phyloP scores from a whole-genome alignment of 2,797 vertebrate genomes.

The Neopelma chrysocephalum region DNA sequence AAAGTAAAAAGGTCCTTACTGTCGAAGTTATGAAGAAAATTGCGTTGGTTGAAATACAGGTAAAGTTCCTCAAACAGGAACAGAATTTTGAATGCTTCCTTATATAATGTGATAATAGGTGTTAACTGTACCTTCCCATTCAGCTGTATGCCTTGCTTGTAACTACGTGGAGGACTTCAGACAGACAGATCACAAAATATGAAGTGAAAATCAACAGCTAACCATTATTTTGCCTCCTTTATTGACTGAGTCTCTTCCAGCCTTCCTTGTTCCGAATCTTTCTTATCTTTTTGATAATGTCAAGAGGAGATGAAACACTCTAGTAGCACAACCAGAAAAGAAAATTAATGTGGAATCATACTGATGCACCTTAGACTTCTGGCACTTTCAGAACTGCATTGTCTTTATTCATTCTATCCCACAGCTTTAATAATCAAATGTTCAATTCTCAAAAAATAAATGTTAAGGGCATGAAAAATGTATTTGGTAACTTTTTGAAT shows the following conservation, averaged over 20 bases:
- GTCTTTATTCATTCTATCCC: neutral
- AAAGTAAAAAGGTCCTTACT: neutral
- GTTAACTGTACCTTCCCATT: neutral
- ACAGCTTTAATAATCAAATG: neutral
- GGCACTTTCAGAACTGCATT: neutral
- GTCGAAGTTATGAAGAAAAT: neutral
- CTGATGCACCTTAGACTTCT: neutral
- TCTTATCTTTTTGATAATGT: neutral
- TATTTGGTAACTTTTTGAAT: neutral
- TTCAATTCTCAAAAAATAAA: neutral
- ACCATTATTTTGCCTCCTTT: neutral
- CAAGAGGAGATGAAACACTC: neutral
- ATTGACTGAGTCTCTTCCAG: neutral
- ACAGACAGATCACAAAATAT: neutral
- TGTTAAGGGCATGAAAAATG: neutral
- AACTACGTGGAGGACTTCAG: neutral
- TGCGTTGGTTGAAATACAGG: neutral
- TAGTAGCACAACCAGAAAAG: neutral
- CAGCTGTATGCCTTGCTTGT: rapidly evolving
- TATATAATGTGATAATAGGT: neutral
- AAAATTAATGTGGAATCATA: neutral
- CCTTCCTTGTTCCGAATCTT: neutral
- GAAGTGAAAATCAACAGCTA: neutral
- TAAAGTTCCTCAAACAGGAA: neutral
- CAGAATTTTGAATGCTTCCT: neutral